phyloP scores from a whole-genome alignment of 2,113 vertebrate species.

The Mormyrus lacerda region DNA sequence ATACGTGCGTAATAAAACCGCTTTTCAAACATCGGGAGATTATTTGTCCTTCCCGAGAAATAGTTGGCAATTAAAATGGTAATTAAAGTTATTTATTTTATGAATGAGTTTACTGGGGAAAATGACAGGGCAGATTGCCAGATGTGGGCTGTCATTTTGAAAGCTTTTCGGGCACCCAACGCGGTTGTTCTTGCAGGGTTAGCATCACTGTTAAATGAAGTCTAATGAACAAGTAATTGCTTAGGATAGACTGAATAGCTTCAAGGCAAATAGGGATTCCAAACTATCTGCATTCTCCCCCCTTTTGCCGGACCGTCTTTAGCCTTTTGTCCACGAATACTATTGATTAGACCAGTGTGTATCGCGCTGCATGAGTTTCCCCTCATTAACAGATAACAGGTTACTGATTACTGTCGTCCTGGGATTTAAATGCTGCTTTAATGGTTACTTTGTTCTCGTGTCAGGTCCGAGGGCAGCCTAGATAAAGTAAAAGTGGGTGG shows the following conservation, averaged over 20 bases:
- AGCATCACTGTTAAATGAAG: constrained; percentile 91
- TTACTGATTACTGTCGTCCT: constrained; percentile 98
- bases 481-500: constrained; percentile 99
- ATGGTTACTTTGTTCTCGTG: constrained; percentile 99
- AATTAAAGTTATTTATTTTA: constrained; percentile 21
- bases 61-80: constrained; percentile 13
- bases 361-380: constrained; percentile 99
- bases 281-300: constrained; percentile 94
- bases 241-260: constrained; percentile 94
- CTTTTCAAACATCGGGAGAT: constrained; percentile 8
- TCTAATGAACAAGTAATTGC: constrained; percentile 99
- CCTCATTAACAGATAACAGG: constrained; percentile 99
- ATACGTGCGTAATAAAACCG: constrained; percentile 8
- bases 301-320: constrained; percentile 73
- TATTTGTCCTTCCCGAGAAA: constrained; percentile 12
- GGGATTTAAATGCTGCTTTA: constrained; percentile 95
- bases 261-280: constrained; percentile 98
- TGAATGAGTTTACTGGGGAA: constrained; percentile 20
- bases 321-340: constrained; percentile 75
- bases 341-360: constrained; percentile 96
- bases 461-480: constrained; percentile 91
- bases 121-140: constrained; percentile 53
- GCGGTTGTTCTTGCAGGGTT: constrained; percentile 77
- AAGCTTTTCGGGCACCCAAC: constrained; percentile 72
- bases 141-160: constrained; percentile 75